Evolutionary conservation across 2,888 invertebrate species (phyloP).

Genomic region (Dyspetes luteomarginatus): DNA sequence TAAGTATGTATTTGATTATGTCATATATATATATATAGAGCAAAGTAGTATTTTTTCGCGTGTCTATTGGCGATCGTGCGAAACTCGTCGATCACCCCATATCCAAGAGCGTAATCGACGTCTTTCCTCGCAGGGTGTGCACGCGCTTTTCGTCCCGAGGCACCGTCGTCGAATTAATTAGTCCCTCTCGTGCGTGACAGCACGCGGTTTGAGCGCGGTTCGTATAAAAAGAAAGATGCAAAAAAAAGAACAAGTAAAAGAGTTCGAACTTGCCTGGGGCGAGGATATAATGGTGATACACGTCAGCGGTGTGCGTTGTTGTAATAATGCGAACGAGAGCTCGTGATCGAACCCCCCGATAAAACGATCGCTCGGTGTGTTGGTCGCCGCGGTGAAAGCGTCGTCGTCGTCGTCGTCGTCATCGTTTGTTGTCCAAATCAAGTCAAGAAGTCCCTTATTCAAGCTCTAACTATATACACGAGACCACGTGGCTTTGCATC

Average conservation of each 20-base stretch:
- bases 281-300: constrained; percentile 53
- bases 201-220: constrained; percentile 42
- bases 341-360: constrained; percentile 37
- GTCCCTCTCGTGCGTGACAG: constrained; percentile 27
- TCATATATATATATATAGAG: background rate
- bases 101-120: constrained; percentile 35
- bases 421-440: constrained; percentile 37
- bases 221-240: constrained; percentile 5
- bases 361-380: constrained; percentile 41
- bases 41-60: constrained; percentile 31
- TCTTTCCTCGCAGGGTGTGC: constrained; percentile 22
- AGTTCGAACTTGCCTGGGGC: constrained; percentile 44
- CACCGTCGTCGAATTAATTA: constrained; percentile 58
- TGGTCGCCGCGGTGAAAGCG: constrained; percentile 60
- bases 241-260: constrained; percentile 22
- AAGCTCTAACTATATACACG: too few species aligned
- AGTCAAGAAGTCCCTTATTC: constrained; percentile 33
- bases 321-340: constrained; percentile 55
- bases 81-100: constrained; percentile 57
- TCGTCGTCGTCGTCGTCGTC: constrained; percentile 40
- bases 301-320: constrained; percentile 31
- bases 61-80: constrained; percentile 53
- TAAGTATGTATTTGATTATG: background rate
- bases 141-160: constrained; percentile 42
- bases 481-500: background rate